These are phyloP conservation scores for Drosophila ogumai DNA, from an alignment of 1,140 invertebrate species.

Conservation along the genomic window DNA sequence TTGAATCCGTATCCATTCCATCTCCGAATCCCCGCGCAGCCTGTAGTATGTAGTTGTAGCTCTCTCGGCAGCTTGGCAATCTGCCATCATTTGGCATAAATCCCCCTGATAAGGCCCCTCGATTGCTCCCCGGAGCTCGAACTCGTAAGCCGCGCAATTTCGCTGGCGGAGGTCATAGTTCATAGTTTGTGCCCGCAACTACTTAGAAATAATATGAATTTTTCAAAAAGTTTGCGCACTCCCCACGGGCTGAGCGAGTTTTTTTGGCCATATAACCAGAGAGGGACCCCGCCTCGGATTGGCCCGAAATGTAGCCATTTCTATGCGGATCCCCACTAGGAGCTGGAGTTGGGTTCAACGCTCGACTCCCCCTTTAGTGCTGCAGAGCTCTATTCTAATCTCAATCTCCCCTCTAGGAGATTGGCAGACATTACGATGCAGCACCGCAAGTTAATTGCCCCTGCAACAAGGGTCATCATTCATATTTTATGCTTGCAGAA, in stretches of 20 bases:
- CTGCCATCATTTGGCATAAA: conserved; percentile 80
- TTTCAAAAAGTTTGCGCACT: conserved; percentile 71
- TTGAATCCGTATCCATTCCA: conserved; percentile 43
- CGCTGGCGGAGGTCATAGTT: conserved; percentile 35
- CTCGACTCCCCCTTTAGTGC: conserved; percentile 16
- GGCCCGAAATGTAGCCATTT: conserved; percentile 62
- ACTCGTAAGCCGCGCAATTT: conserved; percentile 72
- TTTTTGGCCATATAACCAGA: conserved; percentile 58
- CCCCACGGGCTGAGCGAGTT: conserved; percentile 52
- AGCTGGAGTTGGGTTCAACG: conserved; percentile 53
- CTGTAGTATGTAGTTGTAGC: conserved; percentile 61
- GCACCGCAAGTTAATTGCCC: conserved; percentile 57
- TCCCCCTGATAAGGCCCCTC: conserved; percentile 69
- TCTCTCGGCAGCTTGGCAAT: conserved; percentile 63
- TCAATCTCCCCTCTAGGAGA: conserved; percentile 32
- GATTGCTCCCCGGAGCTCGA: conserved; percentile 73
- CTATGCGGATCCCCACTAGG: conserved; percentile 42
- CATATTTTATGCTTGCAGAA: conserved; percentile 50
- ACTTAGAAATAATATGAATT: conserved; percentile 67
- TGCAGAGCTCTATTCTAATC: conserved; percentile 25
- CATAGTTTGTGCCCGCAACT: conserved; percentile 66
- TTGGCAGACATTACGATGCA: conserved; percentile 43
- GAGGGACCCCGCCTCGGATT: conserved; percentile 20
- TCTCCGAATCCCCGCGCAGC: conserved; percentile 24
- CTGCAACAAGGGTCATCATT: conserved; percentile 53